Base-by-base conservation (phyloP, 2,888 invertebrate genomes). In the Napeogenes inachia region DNA sequence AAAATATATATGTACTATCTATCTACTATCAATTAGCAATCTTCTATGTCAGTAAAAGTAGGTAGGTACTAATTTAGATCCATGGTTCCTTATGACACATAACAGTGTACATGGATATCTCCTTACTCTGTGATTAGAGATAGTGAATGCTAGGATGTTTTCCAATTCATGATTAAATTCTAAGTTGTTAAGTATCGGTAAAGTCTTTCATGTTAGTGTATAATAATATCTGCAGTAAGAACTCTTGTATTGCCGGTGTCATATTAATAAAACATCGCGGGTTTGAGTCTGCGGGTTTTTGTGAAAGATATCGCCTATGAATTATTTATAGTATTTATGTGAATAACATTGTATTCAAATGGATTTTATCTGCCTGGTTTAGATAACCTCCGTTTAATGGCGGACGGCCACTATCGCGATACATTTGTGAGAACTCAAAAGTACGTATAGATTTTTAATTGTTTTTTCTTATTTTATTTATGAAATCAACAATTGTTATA, bases 321-420 rank as follows among this genome's bases (percentile, higher is more conserved):
- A 76, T 76, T 75, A 76, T 75, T 71, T 72, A 76, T 73, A 70
- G 69, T 72, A 71, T 72, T 71, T 72, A 75, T 73, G 67, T 69
- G 72, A 73, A 71, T 71, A 75, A 72, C 75, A 76, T 76, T 76
- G 76, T 76, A 76, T 76, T 75, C 75, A 75, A 76, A 76, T 76
- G 64, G 61, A 58, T 61, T 42, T 45, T 68, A 63, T 66, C 65
- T 33, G 45, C 47, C 47, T 47, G 60, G 61, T 54, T 56, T 53
- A 58, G 66, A 66, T 63, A 61, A 59, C 35, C 32, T 32, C 46
- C 59, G 46, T 46, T 35, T 60, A 47, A 32, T 46, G 60, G 33
- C 10, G 13, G 13, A 32, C 30, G 21, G 53, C n/a, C 30, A 3
- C 10, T 10, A 10, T 42, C 50, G 50, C 30, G 21, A 12, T 42